These are phyloP conservation scores for Oscheius sp. DNA, from an alignment of 2,888 invertebrate species.

Conservation along the genomic window DNA sequence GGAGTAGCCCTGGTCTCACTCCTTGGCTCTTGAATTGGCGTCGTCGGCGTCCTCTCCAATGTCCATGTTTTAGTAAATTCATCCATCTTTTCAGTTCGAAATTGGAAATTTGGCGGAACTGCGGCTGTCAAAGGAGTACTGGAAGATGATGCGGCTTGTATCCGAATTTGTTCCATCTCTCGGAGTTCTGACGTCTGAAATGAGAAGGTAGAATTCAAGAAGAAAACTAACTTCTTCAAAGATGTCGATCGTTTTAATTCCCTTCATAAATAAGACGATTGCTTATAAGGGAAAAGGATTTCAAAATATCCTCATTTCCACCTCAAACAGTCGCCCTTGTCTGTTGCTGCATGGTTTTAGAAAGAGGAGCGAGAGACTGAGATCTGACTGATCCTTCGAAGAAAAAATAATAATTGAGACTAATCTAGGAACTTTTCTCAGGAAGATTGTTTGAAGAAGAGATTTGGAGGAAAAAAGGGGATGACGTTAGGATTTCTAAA, in stretches of 20 bases:
- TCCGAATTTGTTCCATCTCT: background rate
- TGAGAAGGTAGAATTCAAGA: background rate
- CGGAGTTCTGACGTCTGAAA: background rate
- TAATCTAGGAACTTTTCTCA: too few species aligned
- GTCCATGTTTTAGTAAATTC: background rate
- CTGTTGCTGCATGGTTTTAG: too few species aligned
- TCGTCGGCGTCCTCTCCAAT: background rate
- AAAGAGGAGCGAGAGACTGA: too few species aligned
- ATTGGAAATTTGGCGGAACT: slow-evolving; percentile 2
- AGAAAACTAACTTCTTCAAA: slow-evolving; percentile 4
- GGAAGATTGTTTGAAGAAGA: too few species aligned
- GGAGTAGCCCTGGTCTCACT: background rate
- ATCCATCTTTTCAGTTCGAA: background rate
- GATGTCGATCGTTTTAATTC: background rate
- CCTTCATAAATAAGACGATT: too few species aligned
- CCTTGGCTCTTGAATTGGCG: background rate
- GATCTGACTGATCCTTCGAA: too few species aligned
- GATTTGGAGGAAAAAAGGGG: too few species aligned
- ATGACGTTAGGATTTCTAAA: too few species aligned
- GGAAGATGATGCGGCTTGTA: background rate
- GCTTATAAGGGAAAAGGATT: too few species aligned
- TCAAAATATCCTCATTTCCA: too few species aligned
- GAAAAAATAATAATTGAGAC: too few species aligned
- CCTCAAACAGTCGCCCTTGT: too few species aligned
- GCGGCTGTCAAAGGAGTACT: background rate